These are phyloP conservation scores for Formicarius rufipectus DNA, from an alignment of 2,113 vertebrate genomes.

Conservation along the genomic window DNA sequence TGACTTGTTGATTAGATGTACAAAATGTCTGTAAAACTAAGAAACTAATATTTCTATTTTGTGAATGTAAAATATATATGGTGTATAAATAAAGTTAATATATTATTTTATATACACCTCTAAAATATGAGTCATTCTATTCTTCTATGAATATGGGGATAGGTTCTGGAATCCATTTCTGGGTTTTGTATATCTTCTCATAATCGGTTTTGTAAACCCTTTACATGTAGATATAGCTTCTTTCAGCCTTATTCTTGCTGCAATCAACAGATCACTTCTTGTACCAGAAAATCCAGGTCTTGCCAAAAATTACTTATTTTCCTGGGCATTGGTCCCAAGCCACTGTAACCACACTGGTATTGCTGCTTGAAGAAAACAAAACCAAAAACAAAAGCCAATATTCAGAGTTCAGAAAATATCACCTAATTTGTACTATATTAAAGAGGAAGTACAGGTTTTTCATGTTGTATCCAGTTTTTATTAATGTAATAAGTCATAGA, in stretches of 20 bases:
- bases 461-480: not conserved
- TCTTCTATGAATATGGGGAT: not conserved
- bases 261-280: not conserved
- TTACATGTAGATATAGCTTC: not conserved
- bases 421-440: not conserved
- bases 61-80: not conserved
- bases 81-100: not conserved
- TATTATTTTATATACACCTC: rapidly evolving
- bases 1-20: not conserved
- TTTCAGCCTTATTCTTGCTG: not conserved
- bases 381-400: not conserved
- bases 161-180: not conserved
- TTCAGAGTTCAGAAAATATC: not conserved
- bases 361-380: not conserved
- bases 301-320: not conserved
- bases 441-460: not conserved
- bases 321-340: not conserved
- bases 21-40: not conserved
- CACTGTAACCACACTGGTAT: not conserved
- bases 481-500: not conserved
- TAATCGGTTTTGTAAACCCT: not conserved
- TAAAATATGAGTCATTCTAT: not conserved
- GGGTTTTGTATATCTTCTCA: not conserved
- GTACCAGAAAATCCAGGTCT: not conserved
- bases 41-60: not conserved